Conservation (phyloP, 2,888 invertebrate species). For the Melanostoma mellinum region DNA sequence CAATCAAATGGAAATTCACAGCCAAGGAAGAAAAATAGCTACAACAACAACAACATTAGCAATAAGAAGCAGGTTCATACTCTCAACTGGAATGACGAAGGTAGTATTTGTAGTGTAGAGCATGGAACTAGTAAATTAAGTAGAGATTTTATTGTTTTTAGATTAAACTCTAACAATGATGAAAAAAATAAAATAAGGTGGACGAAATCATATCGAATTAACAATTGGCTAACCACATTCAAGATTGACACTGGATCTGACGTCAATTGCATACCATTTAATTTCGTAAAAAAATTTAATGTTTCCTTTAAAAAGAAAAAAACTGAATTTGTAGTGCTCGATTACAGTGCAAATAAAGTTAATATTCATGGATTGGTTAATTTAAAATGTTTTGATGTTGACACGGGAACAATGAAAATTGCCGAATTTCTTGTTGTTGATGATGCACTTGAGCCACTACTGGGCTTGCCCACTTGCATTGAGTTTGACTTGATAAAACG, state of each 20-base stretch:
- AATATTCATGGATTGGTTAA: conserved; percentile 35
- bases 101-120: conserved; percentile 15
- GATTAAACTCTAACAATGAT: conserved; percentile 33
- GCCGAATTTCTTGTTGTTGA: conserved; percentile 36
- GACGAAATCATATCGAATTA: conserved; percentile 13
- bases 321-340: conserved; percentile 46
- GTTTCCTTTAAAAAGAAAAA: conserved; percentile 21
- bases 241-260: conserved; percentile 44
- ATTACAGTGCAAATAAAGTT: conserved; percentile 65
- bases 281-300: conserved; percentile 37
- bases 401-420: neutral
- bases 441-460: conserved; percentile 33
- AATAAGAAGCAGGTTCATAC: conserved; percentile 19
- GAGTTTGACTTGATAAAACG: conserved; percentile 30
- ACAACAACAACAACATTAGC: conserved; percentile 15
- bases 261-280: conserved; percentile 39
- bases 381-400: conserved; percentile 26
- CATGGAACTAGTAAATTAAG: conserved; percentile 37
- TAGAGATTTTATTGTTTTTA: conserved; percentile 27
- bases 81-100: conserved; percentile 38
- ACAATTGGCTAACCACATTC: conserved; percentile 22
- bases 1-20: conserved; percentile 7
- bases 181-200: conserved; percentile 8
- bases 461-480: conserved; percentile 35
- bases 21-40: neutral